Base-by-base conservation (phyloP, 2,888 invertebrate species). In the Drosophila merina region DNA sequence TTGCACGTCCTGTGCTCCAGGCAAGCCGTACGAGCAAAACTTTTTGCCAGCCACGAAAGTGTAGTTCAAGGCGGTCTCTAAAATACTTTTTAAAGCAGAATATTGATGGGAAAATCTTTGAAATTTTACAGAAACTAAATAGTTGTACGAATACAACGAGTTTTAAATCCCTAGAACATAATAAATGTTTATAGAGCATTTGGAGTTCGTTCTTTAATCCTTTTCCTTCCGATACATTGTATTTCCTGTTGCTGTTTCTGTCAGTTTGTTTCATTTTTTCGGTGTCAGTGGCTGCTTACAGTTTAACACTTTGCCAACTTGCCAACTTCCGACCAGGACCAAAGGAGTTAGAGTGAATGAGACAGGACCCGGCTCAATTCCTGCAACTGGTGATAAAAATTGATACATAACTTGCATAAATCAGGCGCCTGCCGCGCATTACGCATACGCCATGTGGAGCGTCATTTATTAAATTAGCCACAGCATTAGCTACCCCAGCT, bases 361-460 rank as follows among this genome's bases (percentile, higher is more conserved):
- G 48, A 36, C 48, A 20, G 48, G 26, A 47, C 12, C 56, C 50
- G 52, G 59, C 70, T 76, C 77, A 79, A 72, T 79, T 88, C 75
- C 78, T 84, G 81, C 77, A 80, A 85, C 85, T 88, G 86, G 86
- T 87, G 89, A 90, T 90, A 90, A 90, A 85, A 90, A 90, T 90
- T 90, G 90, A 90, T 90, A 89, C 89, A 90, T 88, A 90, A 90
- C 90, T 83, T 85, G 77, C 85, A 90, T 90, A 90, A 90, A 90
- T 90, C 89, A 90, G 80, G 77, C 77, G 87, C 70, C 59, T 68
- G 67, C 50, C 72, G 62, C 76, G 74, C 77, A 84, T 77, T 77
- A 75, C 74, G 74, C 74, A 79, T 84, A 85, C 80, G 77, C 55
- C 73, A 70, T 71, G 81, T 80, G 73, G 20, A 25, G 57, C 66